Evolutionary conservation across 2,113 vertebrate species (phyloP), one percentile per base, ranked within the genome.

Genomic region (Noctilio leporinus): DNA sequence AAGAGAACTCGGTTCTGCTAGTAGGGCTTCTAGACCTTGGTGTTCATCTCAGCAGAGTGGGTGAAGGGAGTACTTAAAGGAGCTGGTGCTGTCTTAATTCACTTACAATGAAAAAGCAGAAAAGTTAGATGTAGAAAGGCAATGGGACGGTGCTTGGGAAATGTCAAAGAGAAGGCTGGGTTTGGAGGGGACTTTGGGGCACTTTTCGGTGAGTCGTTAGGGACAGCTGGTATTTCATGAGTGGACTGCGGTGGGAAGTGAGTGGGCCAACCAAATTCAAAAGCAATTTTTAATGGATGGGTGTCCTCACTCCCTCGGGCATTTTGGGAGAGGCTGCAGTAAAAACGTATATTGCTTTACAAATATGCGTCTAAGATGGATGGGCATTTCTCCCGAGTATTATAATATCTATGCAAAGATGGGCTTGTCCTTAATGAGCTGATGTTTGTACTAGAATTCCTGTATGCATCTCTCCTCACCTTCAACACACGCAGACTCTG

Each of bases 401-500:
- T 6, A 33, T 5, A 47, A 55, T 26, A 15, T 28, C 16, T 8
- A 0, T 1, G 15, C 20, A 30, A 30, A 64, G 51, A 49, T 4
- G 4, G 47, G 30, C 30, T 20, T 22, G 28, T 35, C 33, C 17
- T 62, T n/a, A 2, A 30, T 0, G 4, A 38, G 33, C 33, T 47
- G 53, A 6, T 14, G 28, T 51, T 43, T 53, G 24, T 24, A 15
- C n/a, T 26, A 16, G 77, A 49, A 43, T 77, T 45, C 47, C 33
- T 4, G 24, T n/a, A 7, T 22, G 22, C 0, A 2, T 47, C 3
- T 3, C 24, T 22, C 16, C 22, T 4, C 3, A 8, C 45, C 76
- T 51, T 30, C 49, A 40, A 47, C 49, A 35, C 33, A 10, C 15
- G 3, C 17, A 8, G 0, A 5, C 22, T 6, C 5, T 3, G 24